These are phyloP conservation scores for Chalcosyrphus nemorum DNA, from an alignment of 2,888 invertebrate species.

Conservation along the genomic window DNA sequence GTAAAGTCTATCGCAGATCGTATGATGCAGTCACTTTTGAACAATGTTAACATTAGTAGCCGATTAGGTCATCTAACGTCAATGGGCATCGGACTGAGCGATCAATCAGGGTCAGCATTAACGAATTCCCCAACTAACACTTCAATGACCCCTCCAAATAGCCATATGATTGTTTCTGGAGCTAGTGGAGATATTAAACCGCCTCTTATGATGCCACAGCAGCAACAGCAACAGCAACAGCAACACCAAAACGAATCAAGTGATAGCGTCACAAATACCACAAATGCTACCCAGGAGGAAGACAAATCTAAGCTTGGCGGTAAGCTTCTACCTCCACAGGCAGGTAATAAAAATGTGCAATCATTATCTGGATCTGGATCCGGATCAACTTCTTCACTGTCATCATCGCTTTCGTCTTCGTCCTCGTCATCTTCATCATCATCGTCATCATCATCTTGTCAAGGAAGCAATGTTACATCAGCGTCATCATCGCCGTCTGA, in stretches of 20 bases:
- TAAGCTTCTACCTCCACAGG: constrained; percentile 58
- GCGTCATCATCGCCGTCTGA: constrained; percentile 74
- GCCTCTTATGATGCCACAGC: constrained; percentile 36
- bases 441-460: constrained; percentile 66
- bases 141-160: constrained; percentile 44
- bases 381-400: constrained; percentile 76
- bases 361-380: constrained; percentile 50
- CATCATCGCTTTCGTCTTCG: constrained; percentile 59
- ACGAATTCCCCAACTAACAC: constrained; percentile 3
- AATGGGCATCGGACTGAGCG: constrained; percentile 76
- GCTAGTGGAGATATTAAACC: constrained; percentile 33
- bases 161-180: constrained; percentile 34
- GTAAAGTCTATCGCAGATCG: constrained; percentile 75
- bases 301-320: constrained; percentile 41
- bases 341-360: constrained; percentile 66
- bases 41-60: constrained; percentile 77
- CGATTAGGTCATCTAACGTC: constrained; percentile 78
- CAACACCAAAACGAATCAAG: constrained; percentile 48
- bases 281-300: constrained; percentile 38
- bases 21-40: constrained; percentile 75
- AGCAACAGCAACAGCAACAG: constrained; percentile 50
- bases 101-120: constrained; percentile 15
- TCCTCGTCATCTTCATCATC: constrained; percentile 60
- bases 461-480: constrained; percentile 66
- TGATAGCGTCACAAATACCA: constrained; percentile 8